These are phyloP conservation scores for Drosophila prolongata DNA, from an alignment of 2,888 invertebrate species.

Conservation along the genomic window DNA sequence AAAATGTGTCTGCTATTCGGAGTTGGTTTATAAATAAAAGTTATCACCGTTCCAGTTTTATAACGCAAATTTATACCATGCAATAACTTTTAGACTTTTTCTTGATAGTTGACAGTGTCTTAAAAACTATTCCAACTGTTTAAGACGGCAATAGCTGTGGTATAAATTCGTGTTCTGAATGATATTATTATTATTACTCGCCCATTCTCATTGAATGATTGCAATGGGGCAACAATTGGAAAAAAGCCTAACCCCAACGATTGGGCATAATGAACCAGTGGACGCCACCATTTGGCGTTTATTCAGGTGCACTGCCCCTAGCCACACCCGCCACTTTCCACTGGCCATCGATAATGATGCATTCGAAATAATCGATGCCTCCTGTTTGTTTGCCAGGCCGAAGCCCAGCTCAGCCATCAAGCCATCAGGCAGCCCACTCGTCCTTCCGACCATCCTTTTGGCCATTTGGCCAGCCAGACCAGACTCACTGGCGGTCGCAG, in stretches of 20 bases:
- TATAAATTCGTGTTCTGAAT: no score
- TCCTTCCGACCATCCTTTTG: constrained; percentile 11
- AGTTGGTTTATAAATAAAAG: no score
- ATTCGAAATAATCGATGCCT: constrained; percentile 42
- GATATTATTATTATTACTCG: no score
- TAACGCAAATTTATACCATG: no score
- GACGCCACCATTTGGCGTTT: constrained; percentile 11
- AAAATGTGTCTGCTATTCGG: no score
- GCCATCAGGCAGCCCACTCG: constrained; percentile 9
- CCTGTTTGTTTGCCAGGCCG: constrained; percentile 30
- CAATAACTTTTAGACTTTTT: no score
- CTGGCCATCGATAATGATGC: constrained; percentile 1
- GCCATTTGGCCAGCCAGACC: constrained; percentile 7
- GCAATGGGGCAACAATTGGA: no score
- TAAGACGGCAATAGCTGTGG: no score
- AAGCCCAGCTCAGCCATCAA: constrained; percentile 3
- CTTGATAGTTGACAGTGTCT: no score
- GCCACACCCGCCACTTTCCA: neutral
- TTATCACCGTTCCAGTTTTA: no score
- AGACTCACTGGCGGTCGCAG: neutral
- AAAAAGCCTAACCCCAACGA: neutral
- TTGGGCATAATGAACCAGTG: neutral
- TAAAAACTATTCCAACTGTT: no score
- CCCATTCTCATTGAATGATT: no score
- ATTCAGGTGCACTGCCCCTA: neutral